Conservation (phyloP, 1,140 invertebrate species). For the Drosophila parvula region DNA sequence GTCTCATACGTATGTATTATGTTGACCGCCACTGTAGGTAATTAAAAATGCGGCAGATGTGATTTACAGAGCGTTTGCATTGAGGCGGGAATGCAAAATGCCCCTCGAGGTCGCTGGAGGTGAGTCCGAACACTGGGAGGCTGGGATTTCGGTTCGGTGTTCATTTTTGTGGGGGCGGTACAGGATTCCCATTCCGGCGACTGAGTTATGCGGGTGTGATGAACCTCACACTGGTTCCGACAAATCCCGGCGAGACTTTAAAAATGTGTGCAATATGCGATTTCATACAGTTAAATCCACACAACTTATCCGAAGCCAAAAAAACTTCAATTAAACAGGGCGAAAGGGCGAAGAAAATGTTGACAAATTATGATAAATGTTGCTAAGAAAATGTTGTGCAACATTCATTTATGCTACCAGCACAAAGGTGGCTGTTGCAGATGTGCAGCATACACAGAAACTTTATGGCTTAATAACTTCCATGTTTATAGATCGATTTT, state of each 20-base stretch:
- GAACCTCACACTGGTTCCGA: constrained; percentile 45
- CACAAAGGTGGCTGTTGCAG: too few relatives aligned
- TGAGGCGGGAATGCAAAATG: constrained; percentile 40
- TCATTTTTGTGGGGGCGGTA: constrained; percentile 7
- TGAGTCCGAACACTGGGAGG: constrained; percentile 9
- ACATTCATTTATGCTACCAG: too few relatives aligned
- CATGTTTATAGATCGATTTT: too few relatives aligned
- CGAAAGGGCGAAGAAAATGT: too few relatives aligned
- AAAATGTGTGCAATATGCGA: constrained; percentile 13
- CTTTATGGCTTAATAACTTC: too few relatives aligned
- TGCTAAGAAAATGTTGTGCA: too few relatives aligned
- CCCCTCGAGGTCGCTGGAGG: constrained; percentile 42
- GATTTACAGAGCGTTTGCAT: constrained; percentile 76
- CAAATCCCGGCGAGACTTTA: constrained; percentile 14
- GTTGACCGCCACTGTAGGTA: constrained; percentile 11
- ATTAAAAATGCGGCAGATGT: constrained; percentile 63
- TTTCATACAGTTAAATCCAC: background rate
- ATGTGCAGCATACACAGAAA: too few relatives aligned
- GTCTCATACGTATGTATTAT: background rate
- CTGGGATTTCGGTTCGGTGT: background rate
- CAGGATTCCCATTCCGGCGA: constrained; percentile 1
- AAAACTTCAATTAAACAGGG: too few relatives aligned
- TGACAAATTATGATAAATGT: too few relatives aligned
- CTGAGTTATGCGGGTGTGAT: constrained; percentile 51
- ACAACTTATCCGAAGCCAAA: background rate